phyloP scores from a whole-genome alignment of 2,797 vertebrate species.

The Poecilia picta region DNA sequence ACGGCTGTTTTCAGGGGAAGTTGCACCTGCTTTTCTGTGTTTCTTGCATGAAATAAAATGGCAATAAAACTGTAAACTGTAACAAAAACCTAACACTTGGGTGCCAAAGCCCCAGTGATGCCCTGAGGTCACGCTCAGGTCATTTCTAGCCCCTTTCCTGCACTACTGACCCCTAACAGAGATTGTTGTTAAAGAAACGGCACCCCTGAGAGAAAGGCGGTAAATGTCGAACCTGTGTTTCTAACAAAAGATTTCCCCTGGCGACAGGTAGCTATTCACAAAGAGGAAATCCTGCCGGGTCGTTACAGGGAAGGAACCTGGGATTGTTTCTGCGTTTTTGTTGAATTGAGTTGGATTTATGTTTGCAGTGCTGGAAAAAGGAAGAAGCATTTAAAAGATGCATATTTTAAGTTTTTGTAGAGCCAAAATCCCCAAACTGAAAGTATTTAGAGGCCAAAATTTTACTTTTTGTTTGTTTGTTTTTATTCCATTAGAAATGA shows the following conservation, averaged over 20 bases:
- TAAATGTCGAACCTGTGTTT: constrained; percentile 53
- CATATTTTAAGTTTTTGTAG: not conserved
- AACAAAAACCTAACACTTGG: constrained; percentile 63
- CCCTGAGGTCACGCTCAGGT: constrained; percentile 55
- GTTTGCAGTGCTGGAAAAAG: constrained; percentile 15
- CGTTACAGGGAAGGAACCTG: constrained; percentile 23
- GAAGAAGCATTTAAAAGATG: not conserved
- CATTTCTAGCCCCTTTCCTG: constrained; percentile 65
- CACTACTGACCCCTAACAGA: constrained; percentile 50
- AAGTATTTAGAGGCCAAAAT: too few relatives aligned
- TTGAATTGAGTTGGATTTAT: constrained; percentile 39
- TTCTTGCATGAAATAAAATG: constrained; percentile 31
- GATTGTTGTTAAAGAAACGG: constrained; percentile 57
- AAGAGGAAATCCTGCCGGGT: constrained; percentile 25
- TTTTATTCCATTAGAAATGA: too few relatives aligned
- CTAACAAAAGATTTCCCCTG: constrained; percentile 35
- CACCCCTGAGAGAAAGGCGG: constrained; percentile 59
- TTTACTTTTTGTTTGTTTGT: too few relatives aligned
- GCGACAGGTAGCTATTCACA: constrained; percentile 35
- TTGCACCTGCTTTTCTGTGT: constrained; percentile 29
- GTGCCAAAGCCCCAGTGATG: constrained; percentile 49
- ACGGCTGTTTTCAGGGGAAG: constrained; percentile 24
- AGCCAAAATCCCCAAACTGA: too few relatives aligned
- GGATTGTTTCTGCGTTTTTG: constrained; percentile 63
- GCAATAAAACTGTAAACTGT: constrained; percentile 49